These are phyloP conservation scores for Callyntrura sp. DNA, from an alignment of 2,888 invertebrate genomes.

Conservation along the genomic window DNA sequence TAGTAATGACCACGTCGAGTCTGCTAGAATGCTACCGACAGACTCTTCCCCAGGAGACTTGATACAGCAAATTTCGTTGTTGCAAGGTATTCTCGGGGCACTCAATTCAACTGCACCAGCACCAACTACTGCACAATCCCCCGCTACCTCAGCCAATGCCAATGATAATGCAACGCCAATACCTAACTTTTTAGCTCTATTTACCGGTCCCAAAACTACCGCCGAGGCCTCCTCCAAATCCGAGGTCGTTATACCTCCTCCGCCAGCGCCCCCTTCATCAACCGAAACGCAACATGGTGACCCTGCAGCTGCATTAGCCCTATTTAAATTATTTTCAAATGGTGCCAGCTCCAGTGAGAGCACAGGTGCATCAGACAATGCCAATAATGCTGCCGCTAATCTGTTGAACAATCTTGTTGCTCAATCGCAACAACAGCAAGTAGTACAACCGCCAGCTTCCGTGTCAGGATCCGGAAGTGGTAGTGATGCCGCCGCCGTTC, in stretches of 20 bases:
- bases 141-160: not conserved
- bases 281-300: slow-evolving; percentile 26
- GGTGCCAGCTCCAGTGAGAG: slow-evolving; percentile 33
- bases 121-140: not conserved
- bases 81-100: slow-evolving; percentile 79
- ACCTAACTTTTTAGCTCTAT: slow-evolving; percentile 69
- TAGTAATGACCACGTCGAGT: slow-evolving; percentile 33
- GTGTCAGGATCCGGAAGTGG: slow-evolving; percentile 17
- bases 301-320: slow-evolving; percentile 69
- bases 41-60: slow-evolving; percentile 78
- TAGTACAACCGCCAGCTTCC: slow-evolving; percentile 9
- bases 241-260: slow-evolving; percentile 60
- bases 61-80: slow-evolving; percentile 77
- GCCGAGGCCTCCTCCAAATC: slow-evolving; percentile 63
- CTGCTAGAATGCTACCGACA: slow-evolving; percentile 53
- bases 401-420: slow-evolving; percentile 74
- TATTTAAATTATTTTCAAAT: slow-evolving; percentile 74
- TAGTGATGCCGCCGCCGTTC: slow-evolving; percentile 56
- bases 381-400: slow-evolving; percentile 69
- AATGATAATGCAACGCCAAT: slow-evolving; percentile 55
- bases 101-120: slow-evolving; percentile 69
- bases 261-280: slow-evolving; percentile 15
- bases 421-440: slow-evolving; percentile 36
- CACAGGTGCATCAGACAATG: slow-evolving; percentile 31
- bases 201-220: slow-evolving; percentile 63